Conservation (phyloP, 2,113 vertebrate species). For the Regulus satrapa region DNA sequence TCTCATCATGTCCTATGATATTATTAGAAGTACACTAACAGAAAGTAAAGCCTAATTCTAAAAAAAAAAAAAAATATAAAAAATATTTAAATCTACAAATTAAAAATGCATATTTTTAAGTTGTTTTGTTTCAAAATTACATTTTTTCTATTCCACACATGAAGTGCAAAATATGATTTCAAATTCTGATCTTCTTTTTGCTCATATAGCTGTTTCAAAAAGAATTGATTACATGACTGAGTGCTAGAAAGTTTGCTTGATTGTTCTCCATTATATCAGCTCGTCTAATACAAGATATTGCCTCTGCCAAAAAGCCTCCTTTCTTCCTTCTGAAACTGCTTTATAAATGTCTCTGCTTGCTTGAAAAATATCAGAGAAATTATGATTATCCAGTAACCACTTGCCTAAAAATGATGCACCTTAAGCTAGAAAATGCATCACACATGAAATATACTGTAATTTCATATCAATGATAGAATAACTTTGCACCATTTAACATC, state of each 20-base stretch:
- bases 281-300: constrained; percentile 7
- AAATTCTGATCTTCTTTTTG: neutral
- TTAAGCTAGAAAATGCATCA: neutral
- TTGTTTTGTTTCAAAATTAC: neutral
- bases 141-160: neutral
- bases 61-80: neutral
- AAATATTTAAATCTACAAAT: neutral
- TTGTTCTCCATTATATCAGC: neutral
- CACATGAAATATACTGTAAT: neutral
- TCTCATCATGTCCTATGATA: neutral
- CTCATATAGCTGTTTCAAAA: neutral
- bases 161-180: neutral
- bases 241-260: neutral
- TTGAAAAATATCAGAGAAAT: neutral
- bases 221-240: neutral
- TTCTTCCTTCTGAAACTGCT: neutral
- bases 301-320: constrained; percentile 2
- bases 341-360: neutral
- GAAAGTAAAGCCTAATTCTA: neutral
- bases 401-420: neutral
- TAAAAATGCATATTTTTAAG: neutral
- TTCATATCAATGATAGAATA: neutral
- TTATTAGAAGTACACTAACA: neutral
- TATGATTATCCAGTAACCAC: neutral
- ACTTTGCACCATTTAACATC: neutral